Evolutionary conservation across 2,888 invertebrate genomes (phyloP).

Genomic region (Resseliella maxima): DNA sequence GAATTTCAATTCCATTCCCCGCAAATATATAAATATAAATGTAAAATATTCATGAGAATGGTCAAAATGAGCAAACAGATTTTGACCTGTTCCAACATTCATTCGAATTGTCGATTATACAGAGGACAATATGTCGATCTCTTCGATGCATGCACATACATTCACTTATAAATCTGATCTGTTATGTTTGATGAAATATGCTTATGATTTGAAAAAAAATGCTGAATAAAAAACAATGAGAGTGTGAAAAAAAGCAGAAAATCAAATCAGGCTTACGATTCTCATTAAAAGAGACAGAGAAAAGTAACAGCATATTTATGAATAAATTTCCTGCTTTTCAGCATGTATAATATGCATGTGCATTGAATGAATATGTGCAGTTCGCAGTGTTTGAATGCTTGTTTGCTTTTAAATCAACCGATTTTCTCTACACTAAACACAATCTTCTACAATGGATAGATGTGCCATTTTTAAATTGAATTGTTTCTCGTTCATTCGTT

Average conservation of each 20-base stretch:
- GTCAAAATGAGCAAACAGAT: neutral
- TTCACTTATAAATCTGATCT: neutral
- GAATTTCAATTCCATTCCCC: neutral
- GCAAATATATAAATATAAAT: neutral
- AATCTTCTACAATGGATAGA: constrained; percentile 23
- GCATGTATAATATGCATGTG: constrained; percentile 10
- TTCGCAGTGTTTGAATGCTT: neutral
- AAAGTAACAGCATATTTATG: neutral
- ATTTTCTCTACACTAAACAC: neutral
- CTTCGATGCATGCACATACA: neutral
- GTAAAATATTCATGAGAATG: constrained; percentile 31
- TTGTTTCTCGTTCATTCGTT: neutral
- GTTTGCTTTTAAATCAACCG: neutral
- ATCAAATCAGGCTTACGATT: neutral
- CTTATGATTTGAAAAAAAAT: neutral
- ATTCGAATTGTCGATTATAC: neutral
- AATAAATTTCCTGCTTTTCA: neutral
- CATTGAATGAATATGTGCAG: constrained; percentile 4
- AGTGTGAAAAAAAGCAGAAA: neutral
- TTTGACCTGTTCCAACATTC: neutral
- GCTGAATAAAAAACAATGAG: neutral
- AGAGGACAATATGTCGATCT: neutral
- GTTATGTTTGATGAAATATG: neutral
- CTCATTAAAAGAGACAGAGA: neutral
- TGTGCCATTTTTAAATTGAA: neutral